Conservation (phyloP, 1,140 invertebrate genomes). For the Asbolus verrucosus region DNA sequence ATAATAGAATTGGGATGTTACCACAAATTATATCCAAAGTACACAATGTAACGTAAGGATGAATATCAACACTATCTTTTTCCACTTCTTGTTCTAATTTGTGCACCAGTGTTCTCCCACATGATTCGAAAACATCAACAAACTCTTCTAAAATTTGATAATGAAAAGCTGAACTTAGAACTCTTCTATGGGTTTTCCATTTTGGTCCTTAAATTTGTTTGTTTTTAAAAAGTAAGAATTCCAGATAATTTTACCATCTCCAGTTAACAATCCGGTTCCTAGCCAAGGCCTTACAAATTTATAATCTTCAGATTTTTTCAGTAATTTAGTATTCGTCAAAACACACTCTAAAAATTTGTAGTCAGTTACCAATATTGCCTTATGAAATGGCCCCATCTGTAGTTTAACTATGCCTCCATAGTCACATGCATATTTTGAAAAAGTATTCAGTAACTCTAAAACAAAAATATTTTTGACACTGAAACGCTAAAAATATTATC, state of each 20-base stretch:
- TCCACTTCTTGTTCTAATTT: conserved; percentile 64
- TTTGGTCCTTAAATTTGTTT: conserved; percentile 54
- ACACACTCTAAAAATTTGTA: conserved; percentile 31
- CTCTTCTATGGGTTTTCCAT: conserved; percentile 74
- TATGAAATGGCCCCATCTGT: conserved; percentile 7
- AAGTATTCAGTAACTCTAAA: conserved; percentile 3
- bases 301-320: conserved; percentile 70
- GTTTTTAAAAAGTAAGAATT: conserved; percentile 2
- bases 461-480: conserved; percentile 7
- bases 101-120: conserved; percentile 71
- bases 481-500: no score
- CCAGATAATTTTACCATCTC: conserved; percentile 65
- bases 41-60: conserved; percentile 2
- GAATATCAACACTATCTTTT: conserved; percentile 30
- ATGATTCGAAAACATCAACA: conserved; percentile 77
- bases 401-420: conserved; percentile 5
- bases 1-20: conserved; percentile 38
- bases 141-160: conserved; percentile 86
- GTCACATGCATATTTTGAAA: neutral
- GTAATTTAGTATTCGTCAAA: neutral
- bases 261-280: conserved; percentile 81
- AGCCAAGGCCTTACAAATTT: conserved; percentile 80
- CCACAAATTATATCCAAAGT: conserved; percentile 31
- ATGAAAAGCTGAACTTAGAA: conserved; percentile 86
- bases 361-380: neutral